Percentiles rank a stretch among this genome's conserved stretches.
These are phyloP conservation scores for Carcina quercana DNA, from an alignment of 2,888 invertebrate species.

Conservation along the genomic window DNA sequence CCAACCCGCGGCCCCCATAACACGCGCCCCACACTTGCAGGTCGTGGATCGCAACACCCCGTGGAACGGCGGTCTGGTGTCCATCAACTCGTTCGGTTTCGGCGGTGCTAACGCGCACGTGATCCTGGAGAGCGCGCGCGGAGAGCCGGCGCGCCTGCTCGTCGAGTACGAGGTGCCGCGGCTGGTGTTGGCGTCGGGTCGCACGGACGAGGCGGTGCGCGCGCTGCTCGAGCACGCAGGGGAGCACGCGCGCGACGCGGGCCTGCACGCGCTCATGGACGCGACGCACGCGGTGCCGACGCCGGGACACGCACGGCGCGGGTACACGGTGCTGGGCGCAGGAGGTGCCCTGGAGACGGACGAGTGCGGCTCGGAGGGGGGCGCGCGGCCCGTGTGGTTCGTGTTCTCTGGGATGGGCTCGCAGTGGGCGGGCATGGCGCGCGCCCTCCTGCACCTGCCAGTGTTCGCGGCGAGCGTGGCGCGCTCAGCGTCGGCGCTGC, in stretches of 20 bases:
- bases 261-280: constrained; percentile 84
- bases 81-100: constrained; percentile 97
- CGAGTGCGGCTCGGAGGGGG: constrained; percentile 71
- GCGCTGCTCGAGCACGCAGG: constrained; percentile 77
- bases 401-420: constrained; percentile 99
- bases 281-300: constrained; percentile 82
- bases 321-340: constrained; percentile 82
- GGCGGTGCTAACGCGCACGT: constrained; percentile 98
- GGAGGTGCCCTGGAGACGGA: no score
- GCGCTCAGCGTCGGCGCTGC: constrained; percentile 83
- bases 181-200: constrained; percentile 84
- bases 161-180: constrained; percentile 53
- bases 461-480: constrained; percentile 86
- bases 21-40: no score
- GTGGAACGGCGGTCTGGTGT: constrained; percentile 94
- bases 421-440: constrained; percentile 98
- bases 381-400: constrained; percentile 93
- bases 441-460: constrained; percentile 87
- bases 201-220: constrained; percentile 87
- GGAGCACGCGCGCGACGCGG: constrained; percentile 77
- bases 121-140: constrained; percentile 83
- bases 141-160: constrained; percentile 41
- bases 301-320: constrained; percentile 86
- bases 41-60: constrained; percentile 88
- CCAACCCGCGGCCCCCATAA: no score